phyloP scores from a whole-genome alignment of 2,888 invertebrate species.

The Elysia crispata region DNA sequence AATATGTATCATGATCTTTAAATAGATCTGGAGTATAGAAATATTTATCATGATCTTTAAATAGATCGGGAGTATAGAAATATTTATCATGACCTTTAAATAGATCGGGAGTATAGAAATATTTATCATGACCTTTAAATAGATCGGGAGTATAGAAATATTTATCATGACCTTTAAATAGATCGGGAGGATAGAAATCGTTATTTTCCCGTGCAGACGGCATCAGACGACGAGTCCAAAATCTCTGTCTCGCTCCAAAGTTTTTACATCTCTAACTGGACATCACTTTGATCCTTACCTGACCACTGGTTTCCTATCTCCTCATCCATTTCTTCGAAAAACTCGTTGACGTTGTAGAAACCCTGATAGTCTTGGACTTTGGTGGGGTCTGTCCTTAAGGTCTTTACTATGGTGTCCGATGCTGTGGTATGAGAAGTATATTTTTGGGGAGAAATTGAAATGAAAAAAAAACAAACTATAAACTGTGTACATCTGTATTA shows the following conservation, averaged over 20 bases:
- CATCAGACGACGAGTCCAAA: too few species aligned
- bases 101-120: not conserved
- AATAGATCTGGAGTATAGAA: too few species aligned
- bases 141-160: too few species aligned
- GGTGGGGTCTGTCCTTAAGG: not conserved
- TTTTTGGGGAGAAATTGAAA: too few species aligned
- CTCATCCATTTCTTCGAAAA: not conserved
- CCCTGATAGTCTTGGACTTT: conserved; percentile 23
- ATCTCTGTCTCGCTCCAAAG: not conserved
- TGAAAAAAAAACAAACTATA: too few species aligned
- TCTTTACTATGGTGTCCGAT: conserved; percentile 15
- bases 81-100: too few species aligned
- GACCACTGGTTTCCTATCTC: conserved; percentile 35
- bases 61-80: too few species aligned
- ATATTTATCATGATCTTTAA: too few species aligned
- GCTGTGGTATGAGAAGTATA: not conserved
- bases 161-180: not conserved
- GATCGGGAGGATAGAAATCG: not conserved
- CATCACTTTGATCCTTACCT: not conserved
- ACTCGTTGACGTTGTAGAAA: not conserved
- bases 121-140: too few species aligned
- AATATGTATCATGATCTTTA: too few species aligned
- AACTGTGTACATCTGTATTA: too few species aligned
- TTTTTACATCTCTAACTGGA: not conserved
- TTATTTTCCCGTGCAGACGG: too few species aligned